Evolutionary conservation across 2,888 invertebrate genomes (phyloP).

Genomic region (Temnothorax unifasciatus): DNA sequence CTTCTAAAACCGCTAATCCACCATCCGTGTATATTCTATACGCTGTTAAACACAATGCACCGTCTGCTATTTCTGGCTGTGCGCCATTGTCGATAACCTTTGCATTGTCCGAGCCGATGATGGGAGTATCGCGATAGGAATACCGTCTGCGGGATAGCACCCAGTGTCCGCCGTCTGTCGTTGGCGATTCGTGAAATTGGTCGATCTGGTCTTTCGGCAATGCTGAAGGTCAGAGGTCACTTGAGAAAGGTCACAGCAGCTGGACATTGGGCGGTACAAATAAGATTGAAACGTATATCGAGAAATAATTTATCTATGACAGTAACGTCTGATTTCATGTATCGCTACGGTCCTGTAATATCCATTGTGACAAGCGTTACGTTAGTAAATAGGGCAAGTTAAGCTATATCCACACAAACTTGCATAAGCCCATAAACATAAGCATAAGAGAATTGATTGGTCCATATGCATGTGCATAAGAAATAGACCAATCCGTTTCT

Average conservation of each 20-base stretch:
- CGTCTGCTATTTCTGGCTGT: conserved; percentile 82
- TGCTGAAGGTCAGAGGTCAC: conserved; percentile 67
- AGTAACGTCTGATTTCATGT: not conserved
- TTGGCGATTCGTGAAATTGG: conserved; percentile 68
- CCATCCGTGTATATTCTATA: conserved; percentile 78
- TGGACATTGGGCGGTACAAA: conserved; percentile 28
- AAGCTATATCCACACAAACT: too few species aligned
- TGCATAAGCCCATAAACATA: too few species aligned
- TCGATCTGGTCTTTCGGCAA: conserved; percentile 54
- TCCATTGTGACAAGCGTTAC: not conserved
- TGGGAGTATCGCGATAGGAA: conserved; percentile 71
- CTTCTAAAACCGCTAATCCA: conserved; percentile 56
- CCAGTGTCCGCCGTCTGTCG: conserved; percentile 54
- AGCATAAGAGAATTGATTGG: too few species aligned
- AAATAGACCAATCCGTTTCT: too few species aligned
- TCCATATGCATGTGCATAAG: too few species aligned
- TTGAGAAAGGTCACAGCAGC: conserved; percentile 55
- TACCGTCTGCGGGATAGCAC: conserved; percentile 63
- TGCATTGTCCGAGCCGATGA: conserved; percentile 77
- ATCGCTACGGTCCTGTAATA: not conserved
- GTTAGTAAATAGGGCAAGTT: not conserved
- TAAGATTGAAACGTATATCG: conserved; percentile 34
- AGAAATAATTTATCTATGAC: conserved; percentile 48
- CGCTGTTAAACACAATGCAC: conserved; percentile 80
- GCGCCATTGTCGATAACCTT: conserved; percentile 83